Evolutionary conservation across 2,888 invertebrate genomes (phyloP).

Genomic region (Drosophila multiciliata): DNA sequence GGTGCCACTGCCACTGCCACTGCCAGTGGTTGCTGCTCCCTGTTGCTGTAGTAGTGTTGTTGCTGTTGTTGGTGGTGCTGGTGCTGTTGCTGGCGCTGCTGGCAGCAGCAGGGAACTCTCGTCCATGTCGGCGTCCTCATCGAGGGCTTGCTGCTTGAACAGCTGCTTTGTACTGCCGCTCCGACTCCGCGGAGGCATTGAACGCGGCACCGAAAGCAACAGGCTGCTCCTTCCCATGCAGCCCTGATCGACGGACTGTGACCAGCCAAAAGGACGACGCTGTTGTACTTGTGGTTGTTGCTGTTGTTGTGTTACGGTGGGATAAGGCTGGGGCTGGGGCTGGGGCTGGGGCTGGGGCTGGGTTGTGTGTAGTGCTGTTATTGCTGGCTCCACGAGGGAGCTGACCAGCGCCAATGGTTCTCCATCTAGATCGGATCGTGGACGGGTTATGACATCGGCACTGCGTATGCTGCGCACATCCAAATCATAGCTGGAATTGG

Average conservation of each 20-base stretch:
- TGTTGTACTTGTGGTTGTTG: constrained; percentile 11
- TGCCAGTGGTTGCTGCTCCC: constrained; percentile 7
- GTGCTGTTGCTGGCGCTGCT: constrained; percentile 19
- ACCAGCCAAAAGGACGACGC: constrained; percentile 82
- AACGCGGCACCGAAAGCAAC: constrained; percentile 83
- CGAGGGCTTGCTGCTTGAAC: constrained; percentile 87
- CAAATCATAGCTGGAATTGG: constrained; percentile 62
- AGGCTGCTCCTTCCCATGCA: constrained; percentile 73
- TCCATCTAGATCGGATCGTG: constrained; percentile 16
- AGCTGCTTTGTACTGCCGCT: constrained; percentile 87
- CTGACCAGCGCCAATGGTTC: constrained; percentile 55
- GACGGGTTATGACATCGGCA: constrained; percentile 75
- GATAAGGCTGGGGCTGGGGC: constrained; percentile 23
- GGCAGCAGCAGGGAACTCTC: constrained; percentile 86
- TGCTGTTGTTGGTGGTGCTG: constrained; percentile 4
- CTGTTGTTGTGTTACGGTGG: constrained; percentile 24
- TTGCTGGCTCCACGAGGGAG: constrained; percentile 42
- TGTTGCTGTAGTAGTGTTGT: constrained; percentile 9
- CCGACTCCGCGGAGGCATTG: constrained; percentile 84
- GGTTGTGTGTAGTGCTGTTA: constrained; percentile 19
- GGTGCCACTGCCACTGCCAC: constrained; percentile 1
- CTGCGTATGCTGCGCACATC: constrained; percentile 83
- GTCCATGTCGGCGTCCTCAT: constrained; percentile 86
- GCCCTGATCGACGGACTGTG: constrained; percentile 83
- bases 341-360: constrained; percentile 13